Conservation (phyloP, 2,888 invertebrate species). For the Hypomecis punctinalis region DNA sequence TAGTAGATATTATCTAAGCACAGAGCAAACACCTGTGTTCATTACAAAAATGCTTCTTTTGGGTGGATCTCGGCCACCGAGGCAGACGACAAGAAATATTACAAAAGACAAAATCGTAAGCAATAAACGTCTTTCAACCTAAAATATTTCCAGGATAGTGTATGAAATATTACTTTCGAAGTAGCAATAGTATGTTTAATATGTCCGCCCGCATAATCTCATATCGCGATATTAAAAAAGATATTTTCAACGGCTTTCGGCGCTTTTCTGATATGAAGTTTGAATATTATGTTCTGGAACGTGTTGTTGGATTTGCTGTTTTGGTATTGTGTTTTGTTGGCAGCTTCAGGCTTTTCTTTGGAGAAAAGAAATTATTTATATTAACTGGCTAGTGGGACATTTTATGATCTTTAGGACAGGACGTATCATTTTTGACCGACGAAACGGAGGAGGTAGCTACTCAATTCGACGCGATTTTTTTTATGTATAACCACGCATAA, state of each 20-base stretch:
- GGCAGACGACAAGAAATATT: background rate
- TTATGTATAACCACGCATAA: too few species aligned
- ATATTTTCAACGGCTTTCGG: slow-evolving; percentile 10
- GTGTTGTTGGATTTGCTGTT: background rate
- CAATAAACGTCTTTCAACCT: slow-evolving; percentile 17
- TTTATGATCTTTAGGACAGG: too few species aligned
- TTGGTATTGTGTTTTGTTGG: background rate
- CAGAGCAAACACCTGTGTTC: too few species aligned
- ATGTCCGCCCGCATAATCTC: slow-evolving; percentile 30
- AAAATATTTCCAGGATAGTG: slow-evolving; percentile 28
- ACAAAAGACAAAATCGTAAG: background rate
- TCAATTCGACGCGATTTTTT: too few species aligned
- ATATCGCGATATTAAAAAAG: slow-evolving; percentile 30
- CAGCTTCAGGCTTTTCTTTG: too few species aligned
- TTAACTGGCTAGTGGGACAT: too few species aligned
- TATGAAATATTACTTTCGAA: slow-evolving; percentile 32
- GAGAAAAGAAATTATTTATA: too few species aligned
- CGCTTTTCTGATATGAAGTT: background rate
- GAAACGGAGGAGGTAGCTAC: too few species aligned
- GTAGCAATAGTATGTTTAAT: slow-evolving; percentile 27
- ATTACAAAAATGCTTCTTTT: too few species aligned
- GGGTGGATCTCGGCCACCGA: too few species aligned
- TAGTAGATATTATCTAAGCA: too few species aligned
- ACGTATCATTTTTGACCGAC: too few species aligned
- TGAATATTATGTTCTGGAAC: background rate